Conservation (phyloP, 2,113 vertebrate species). For the Coturnix japonica region DNA sequence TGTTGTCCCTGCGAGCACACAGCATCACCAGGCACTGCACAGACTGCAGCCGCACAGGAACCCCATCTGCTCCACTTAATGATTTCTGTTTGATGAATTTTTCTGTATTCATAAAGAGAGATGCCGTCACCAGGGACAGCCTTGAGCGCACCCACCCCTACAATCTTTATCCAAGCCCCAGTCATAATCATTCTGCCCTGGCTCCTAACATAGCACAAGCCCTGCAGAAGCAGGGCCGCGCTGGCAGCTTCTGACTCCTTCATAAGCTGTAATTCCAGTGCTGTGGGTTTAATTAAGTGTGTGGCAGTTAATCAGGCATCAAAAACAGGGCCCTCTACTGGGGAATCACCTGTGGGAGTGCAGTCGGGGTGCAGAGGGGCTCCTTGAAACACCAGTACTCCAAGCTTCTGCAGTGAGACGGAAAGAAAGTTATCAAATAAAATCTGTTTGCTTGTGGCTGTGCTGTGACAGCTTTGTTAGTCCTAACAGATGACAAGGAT, state of each 20-base stretch:
- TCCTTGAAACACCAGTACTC: slow-evolving; percentile 59
- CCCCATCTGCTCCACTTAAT: slow-evolving; percentile 80
- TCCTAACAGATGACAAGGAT: slow-evolving; percentile 87
- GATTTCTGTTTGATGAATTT: slow-evolving; percentile 82
- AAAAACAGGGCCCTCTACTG: slow-evolving; percentile 76
- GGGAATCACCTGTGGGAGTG: slow-evolving; percentile 69
- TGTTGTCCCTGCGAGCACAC: not conserved
- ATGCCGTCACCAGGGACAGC: slow-evolving; percentile 70
- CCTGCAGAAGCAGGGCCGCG: not conserved
- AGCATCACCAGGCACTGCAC: slow-evolving; percentile 35
- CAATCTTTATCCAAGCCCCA: slow-evolving; percentile 70
- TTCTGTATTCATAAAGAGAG: slow-evolving; percentile 77
- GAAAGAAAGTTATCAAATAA: slow-evolving; percentile 81
- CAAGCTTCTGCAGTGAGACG: slow-evolving; percentile 42
- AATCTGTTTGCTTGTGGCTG: slow-evolving; percentile 83
- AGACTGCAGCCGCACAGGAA: slow-evolving; percentile 57
- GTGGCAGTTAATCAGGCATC: slow-evolving; percentile 84
- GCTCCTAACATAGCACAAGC: slow-evolving; percentile 58
- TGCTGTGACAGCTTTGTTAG: slow-evolving; percentile 87
- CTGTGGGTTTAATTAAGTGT: slow-evolving; percentile 85
- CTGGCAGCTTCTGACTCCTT: slow-evolving; percentile 58
- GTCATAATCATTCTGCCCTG: slow-evolving; percentile 58
- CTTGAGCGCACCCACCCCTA: slow-evolving; percentile 72
- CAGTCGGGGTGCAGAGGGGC: slow-evolving; percentile 47
- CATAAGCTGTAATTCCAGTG: slow-evolving; percentile 68